These are phyloP conservation scores for Philhelius pedissequus DNA, from an alignment of 2,888 invertebrate species.

Conservation along the genomic window DNA sequence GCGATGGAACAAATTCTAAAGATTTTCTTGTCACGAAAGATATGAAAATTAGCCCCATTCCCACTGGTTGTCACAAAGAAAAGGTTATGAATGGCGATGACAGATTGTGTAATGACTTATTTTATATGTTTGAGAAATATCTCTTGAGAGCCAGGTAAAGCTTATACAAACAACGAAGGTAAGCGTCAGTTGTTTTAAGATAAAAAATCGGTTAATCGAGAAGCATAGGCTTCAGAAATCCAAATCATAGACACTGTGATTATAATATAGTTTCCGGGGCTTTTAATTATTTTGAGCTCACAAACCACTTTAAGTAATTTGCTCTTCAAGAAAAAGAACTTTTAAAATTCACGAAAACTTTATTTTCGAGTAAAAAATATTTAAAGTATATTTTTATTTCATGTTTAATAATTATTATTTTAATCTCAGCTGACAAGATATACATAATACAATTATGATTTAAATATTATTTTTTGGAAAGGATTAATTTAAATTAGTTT, in stretches of 20 bases:
- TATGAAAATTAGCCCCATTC: constrained; percentile 75
- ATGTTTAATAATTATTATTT: too few species aligned
- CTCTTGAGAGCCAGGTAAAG: neutral
- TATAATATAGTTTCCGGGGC: constrained; percentile 58
- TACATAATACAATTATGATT: too few species aligned
- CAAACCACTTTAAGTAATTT: too few species aligned
- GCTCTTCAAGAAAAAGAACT: too few species aligned
- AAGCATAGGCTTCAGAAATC: constrained; percentile 69
- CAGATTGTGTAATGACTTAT: constrained; percentile 43
- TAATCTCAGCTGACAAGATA: too few species aligned
- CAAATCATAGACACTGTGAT: constrained; percentile 77
- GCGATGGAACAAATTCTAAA: constrained; percentile 66
- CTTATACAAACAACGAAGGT: constrained; percentile 30
- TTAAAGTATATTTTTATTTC: too few species aligned
- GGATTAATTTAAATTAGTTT: too few species aligned
- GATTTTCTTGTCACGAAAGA: constrained; percentile 77
- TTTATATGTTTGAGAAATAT: constrained; percentile 5
- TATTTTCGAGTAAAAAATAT: too few species aligned
- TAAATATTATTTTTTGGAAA: too few species aligned
- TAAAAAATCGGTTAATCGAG: constrained; percentile 63
- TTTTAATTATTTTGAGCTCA: too few species aligned
- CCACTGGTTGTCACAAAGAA: constrained; percentile 39
- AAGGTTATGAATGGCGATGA: constrained; percentile 61
- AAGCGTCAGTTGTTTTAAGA: constrained; percentile 66
- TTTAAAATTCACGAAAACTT: too few species aligned